Percentiles rank a stretch among this genome's conserved stretches.
Evolutionary conservation across 2,888 invertebrate genomes (phyloP).

Genomic region (Galeruca laticollis): DNA sequence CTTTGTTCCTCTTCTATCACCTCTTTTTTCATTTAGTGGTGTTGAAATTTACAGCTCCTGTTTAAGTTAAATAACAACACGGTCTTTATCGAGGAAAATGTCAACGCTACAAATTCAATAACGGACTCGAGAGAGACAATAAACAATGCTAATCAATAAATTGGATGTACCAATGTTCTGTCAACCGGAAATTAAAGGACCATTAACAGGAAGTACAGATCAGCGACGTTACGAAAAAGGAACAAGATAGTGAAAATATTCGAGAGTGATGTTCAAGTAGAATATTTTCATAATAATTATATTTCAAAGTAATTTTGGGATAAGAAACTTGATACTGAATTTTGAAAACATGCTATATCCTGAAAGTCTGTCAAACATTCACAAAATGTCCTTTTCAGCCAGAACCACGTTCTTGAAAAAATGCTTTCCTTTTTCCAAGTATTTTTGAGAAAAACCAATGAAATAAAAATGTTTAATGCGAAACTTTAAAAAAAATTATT

Average conservation of each 20-base stretch:
- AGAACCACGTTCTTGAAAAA: no score
- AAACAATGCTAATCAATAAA: constrained; percentile 50
- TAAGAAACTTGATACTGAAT: no score
- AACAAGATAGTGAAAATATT: neutral
- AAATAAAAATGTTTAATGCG: no score
- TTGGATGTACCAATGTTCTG: constrained; percentile 49
- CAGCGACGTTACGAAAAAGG: constrained; percentile 20
- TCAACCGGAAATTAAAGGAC: constrained; percentile 54
- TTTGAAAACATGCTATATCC: no score
- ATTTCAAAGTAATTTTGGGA: no score
- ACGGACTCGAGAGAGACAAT: constrained; percentile 31
- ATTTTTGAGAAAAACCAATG: no score
- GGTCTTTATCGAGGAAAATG: constrained; percentile 14
- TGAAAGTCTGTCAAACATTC: no score
- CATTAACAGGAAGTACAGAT: constrained; percentile 52
- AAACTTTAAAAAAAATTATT: no score
- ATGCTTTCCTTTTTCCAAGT: no score
- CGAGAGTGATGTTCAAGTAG: no score
- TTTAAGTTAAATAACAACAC: constrained; percentile 19
- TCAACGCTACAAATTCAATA: constrained; percentile 29
- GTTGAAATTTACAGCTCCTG: neutral
- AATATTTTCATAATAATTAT: no score
- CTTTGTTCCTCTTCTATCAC: neutral
- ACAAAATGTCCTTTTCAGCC: no score
- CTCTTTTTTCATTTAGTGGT: neutral